phyloP scores from a whole-genome alignment of 2,113 vertebrate species.

The Brienomyrus brachyistius region DNA sequence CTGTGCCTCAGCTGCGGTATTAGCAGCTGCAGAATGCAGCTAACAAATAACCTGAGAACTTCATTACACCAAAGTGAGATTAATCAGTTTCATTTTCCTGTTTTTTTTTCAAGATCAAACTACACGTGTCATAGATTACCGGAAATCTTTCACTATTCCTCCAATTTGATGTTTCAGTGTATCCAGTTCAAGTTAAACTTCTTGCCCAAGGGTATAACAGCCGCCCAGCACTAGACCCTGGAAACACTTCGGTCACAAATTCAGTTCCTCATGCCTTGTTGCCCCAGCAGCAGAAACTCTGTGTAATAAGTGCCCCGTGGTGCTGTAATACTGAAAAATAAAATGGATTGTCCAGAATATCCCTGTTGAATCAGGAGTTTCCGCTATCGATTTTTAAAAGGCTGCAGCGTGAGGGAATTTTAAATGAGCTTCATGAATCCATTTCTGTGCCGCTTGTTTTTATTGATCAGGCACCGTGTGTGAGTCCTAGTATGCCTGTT shows the following conservation, averaged over 20 bases:
- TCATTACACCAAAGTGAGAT: background rate
- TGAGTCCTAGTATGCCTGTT: background rate
- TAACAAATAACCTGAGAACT: background rate
- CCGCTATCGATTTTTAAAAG: background rate
- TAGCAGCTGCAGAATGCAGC: background rate
- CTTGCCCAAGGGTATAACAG: background rate
- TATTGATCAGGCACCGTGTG: background rate
- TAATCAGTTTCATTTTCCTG: background rate
- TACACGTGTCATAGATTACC: background rate
- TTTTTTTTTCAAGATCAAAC: background rate
- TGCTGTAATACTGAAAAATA: background rate
- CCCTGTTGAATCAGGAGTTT: background rate
- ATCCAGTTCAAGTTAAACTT: background rate
- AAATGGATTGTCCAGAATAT: background rate
- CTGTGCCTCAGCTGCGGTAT: background rate
- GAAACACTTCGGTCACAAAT: background rate
- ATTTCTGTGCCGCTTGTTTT: background rate
- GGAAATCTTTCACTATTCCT: background rate
- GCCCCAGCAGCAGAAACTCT: background rate
- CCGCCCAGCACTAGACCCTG: background rate
- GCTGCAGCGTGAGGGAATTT: conserved; percentile 3
- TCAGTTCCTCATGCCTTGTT: background rate
- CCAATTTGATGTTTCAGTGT: background rate
- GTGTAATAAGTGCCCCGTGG: background rate
- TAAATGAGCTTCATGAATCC: background rate